Evolutionary conservation across 1,140 invertebrate species (phyloP), one percentile per base, ranked within the genome.

Genomic region (Hypothenemus hampei): DNA sequence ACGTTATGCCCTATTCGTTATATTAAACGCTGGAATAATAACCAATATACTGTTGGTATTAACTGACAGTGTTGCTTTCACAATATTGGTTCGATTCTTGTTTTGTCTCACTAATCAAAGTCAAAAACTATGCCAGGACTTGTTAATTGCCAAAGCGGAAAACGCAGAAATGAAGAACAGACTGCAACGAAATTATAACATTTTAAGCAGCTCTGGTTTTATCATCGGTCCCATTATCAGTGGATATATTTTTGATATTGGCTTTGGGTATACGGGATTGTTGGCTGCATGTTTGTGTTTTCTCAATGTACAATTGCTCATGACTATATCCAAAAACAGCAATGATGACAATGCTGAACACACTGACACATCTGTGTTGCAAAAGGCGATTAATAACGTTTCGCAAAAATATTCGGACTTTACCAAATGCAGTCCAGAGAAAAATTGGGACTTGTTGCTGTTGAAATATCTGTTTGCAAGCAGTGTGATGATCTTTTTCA

Each of bases 151-250:
- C 7, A 54, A 36, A 46, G 41, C 40, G 5, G 19, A 43, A 36
- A 44, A 36, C 44, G 58, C 49, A 8, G 47, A 59, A 11, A 19
- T n/a, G 8, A 41, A 48, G 31, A 19, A 47, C 18, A 45, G 24
- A n/a, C 10, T 56, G 24, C 11, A 18, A 8, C 45, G 10, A 23
- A 52, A 52, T 23, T 44, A 31, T 35, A 56, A 31, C 36, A 56
- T 60, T 48, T 52, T 60, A 37, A 57, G 52, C 24, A 26, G 45
- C 10, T 39, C 43, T 21, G 58, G 58, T 6, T 56, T 24, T 26
- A 51, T 60, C 7, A 47, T 60, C 18, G 58, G 58, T 15, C 58
- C 58, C 2, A 52, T 60, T 19, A 36, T 60, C 22, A 45, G 47
- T 41, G 58, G 58, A 13, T 56, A 52, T 29, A 7, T 60, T 16